Base-by-base conservation (phyloP, 2,888 invertebrate species). In the Pristionchus fissidentatus region DNA sequence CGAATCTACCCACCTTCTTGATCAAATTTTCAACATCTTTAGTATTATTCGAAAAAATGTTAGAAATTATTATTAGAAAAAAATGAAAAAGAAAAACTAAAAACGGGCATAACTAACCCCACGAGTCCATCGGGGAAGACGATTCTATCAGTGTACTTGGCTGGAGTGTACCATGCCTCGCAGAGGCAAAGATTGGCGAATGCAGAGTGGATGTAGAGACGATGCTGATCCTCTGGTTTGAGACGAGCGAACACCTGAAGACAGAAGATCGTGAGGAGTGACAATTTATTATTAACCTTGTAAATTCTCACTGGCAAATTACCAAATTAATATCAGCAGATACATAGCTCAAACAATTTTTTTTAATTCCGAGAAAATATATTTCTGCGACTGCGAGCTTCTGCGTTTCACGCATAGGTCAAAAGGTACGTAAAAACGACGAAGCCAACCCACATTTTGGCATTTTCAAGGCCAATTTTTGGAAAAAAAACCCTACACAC, bases 121-220 rank as follows among this genome's bases (percentile, higher is more conserved):
- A 88, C 87, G 41, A 92, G 84, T 38, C 92, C 92, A 84, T 92
- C 92, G 7, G 92, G 92, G 85, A 92, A 92, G 73, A 91, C 90
- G 38, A 91, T 90, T 52, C 91, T 73, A 84, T 90, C 90, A 13
- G 87, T 91, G 86, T 90, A 92, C 66, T 89, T 89, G 79, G 90
- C 87, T 7, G 92, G 91, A 10, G 92, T 92, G 84, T 92, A 90
- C 84, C 91, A 92, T 26, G 91, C 91, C 85, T 92, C 92, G 19
- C 91, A 91, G 77, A 92, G 85, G 5, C 92, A 92, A 19, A 92
- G 88, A 86, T 90, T 90, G 7, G 91, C 90, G 83, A 92, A 92
- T 22, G 87, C 85, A 1, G 91, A 88, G 75, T 92, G 90, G 35
- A 91, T 89, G 84, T 90, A 86, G 1, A 92, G 84, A 35, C 87